Base-by-base conservation (phyloP, 2,113 vertebrate species). In the Chloebia gouldiae region DNA sequence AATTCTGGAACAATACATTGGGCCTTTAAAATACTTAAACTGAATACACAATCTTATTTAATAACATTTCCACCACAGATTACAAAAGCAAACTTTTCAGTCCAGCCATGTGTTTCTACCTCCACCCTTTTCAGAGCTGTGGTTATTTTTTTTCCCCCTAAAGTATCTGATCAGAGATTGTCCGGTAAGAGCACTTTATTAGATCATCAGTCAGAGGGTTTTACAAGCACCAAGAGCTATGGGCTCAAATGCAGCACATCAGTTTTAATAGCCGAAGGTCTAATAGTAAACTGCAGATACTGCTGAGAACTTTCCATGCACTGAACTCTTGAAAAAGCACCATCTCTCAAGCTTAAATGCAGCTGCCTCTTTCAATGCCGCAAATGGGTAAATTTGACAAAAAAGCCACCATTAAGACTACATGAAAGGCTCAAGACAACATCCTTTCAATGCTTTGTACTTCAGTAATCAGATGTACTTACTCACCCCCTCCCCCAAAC, bases 381-480 rank as follows among this genome's bases (percentile, higher is more conserved):
- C 98, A 98, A 98, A 98, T 98, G 98, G 98, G 98, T 98, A 98
- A 98, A 98, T 98, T 98, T 98, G 98, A 98, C 97, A 98, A 98
- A 98, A 98, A 98, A 98, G 97, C 98, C 97, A 98, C 98, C 98
- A 99, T 99, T 98, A 98, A 98, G 97, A 98, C 98, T 97, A 98
- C 98, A 98, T 98, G 98, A 98, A 98, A 98, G 98, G 98, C 98
- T 98, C 98, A 98, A 98, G 98, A 98, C 98, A 98, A 98, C 98
- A 98, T 98, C 98, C 98, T 98, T 98, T 98, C 98, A 98, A 98
- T 95, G 98, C 98, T 99, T 99, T 98, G 98, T 98, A 98, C 98
- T 98, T 98, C 97, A 98, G 98, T 99, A 98, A 99, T 99, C 98
- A 99, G 98, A 98, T 98, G 98, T 98, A 98, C 98, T 98, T 98